Evolutionary conservation across 2,113 vertebrate genomes (phyloP).

Genomic region (Sinocyclocheilus anshuiensis): DNA sequence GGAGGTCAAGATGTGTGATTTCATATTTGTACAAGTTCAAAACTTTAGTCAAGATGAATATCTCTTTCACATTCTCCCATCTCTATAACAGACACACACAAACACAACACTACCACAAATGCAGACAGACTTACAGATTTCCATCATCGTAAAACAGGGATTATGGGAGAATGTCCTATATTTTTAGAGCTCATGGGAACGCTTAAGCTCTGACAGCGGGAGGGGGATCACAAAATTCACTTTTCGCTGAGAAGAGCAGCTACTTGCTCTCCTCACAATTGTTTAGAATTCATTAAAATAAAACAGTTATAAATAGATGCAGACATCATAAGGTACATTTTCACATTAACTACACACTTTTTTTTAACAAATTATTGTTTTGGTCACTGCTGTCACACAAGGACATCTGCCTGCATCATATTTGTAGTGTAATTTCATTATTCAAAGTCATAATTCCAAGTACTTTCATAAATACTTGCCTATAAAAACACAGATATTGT

Average conservation of each 20-base stretch:
- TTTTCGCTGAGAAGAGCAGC: not conserved
- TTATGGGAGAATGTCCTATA: constrained; percentile 40
- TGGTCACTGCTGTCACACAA: not conserved
- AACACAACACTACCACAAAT: not conserved
- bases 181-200: constrained; percentile 35
- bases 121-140: constrained; percentile 6
- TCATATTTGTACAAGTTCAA: not conserved
- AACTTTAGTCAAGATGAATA: not conserved
- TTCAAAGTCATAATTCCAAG: not conserved
- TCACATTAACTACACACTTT: too few species aligned
- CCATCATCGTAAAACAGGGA: constrained; percentile 34
- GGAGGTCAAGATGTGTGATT: not conserved
- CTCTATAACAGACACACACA: not conserved
- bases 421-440: not conserved
- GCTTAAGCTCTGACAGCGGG: constrained; percentile 23
- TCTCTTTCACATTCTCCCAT: not conserved
- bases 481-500: constrained; percentile 16
- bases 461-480: not conserved
- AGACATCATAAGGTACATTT: not conserved
- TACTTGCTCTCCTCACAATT: not conserved
- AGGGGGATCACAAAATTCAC: not conserved
- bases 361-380: too few species aligned
- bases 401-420: not conserved
- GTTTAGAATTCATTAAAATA: not conserved
- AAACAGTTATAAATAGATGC: not conserved